Evolutionary conservation across 2,113 vertebrate species (phyloP), one percentile per base, ranked within the genome.

Genomic region (Macrotis lagotis): DNA sequence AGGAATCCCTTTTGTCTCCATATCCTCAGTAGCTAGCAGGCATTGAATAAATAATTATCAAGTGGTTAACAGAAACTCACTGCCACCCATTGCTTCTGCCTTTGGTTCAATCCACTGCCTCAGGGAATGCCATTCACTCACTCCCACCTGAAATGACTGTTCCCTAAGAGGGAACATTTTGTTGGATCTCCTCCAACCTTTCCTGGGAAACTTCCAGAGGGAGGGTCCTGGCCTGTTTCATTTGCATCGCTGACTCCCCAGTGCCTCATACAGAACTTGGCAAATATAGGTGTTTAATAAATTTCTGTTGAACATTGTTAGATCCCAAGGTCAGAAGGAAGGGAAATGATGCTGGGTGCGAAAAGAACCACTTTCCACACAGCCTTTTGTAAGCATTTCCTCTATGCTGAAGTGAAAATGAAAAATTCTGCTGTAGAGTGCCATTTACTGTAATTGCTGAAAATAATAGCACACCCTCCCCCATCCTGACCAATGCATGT

Each of bases 291-390:
- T 44, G 66, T 83, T 83, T 83, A 83, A 83, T 83, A 44, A 83
- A 83, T 44, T 22, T n/a, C 24, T 2, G 2, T 19, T 83, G 66
- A 83, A 83, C 24, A 83, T 8, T 24, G 66, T 44, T 44, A 8
- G n/a, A 83, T 83, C 66, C 66, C 0, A 3, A 96, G 95, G 74
- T 89, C 91, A 91, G 95, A 91, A 94, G 96, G 95, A 94, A 96
- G 96, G 96, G 96, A 94, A 95, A 95, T 88, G 51, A 89, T 96
- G 94, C 95, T 96, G 94, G 90, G 66, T 93, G 93, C 97, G 92
- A 93, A 95, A 83, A 97, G 44, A 83, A 25, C 89, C 94, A 93
- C 91, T 98, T 96, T 97, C 95, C 97, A 94, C 5, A 49, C 91
- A 90, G 83, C n/a, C 48, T 1, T 83, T 22, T 28, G 53, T 9